Evolutionary conservation across 2,888 invertebrate species (phyloP).

Genomic region (Nysson spinosus): DNA sequence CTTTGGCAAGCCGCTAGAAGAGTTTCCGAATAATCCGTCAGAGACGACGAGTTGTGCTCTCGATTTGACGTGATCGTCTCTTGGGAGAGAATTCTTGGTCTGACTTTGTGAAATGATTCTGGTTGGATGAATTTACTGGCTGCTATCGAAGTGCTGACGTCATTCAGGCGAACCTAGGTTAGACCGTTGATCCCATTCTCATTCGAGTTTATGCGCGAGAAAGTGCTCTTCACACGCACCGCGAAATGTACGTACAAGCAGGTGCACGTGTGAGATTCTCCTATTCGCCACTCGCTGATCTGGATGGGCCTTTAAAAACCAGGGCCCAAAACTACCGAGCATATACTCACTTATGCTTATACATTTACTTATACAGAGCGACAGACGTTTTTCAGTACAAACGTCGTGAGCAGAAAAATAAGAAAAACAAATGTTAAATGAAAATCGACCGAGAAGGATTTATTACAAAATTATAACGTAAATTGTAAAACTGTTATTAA

Average conservation of each 20-base stretch:
- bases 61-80: slow-evolving; percentile 18
- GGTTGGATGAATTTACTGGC: slow-evolving; percentile 21
- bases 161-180: slow-evolving; percentile 28
- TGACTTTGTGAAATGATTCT: slow-evolving; percentile 22
- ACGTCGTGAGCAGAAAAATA: no score
- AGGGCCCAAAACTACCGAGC: no score
- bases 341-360: no score
- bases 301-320: no score
- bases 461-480: no score
- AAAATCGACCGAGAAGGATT: no score
- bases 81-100: slow-evolving; percentile 4
- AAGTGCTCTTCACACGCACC: slow-evolving; percentile 24
- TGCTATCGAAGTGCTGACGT: slow-evolving; percentile 36
- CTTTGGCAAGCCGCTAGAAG: background rate
- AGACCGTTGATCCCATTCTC: slow-evolving; percentile 50
- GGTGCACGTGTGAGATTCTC: slow-evolving; percentile 1
- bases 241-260: background rate
- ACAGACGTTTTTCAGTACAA: no score
- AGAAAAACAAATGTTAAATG: no score
- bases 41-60: slow-evolving; percentile 15
- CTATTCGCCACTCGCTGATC: slow-evolving; percentile 17
- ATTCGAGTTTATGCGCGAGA: slow-evolving; percentile 38
- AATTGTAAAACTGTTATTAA: no score
- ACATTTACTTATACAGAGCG: no score
- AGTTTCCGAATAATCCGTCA: background rate